phyloP scores from a whole-genome alignment of 1,140 invertebrate genomes.

The Eriocheir sinensis region DNA sequence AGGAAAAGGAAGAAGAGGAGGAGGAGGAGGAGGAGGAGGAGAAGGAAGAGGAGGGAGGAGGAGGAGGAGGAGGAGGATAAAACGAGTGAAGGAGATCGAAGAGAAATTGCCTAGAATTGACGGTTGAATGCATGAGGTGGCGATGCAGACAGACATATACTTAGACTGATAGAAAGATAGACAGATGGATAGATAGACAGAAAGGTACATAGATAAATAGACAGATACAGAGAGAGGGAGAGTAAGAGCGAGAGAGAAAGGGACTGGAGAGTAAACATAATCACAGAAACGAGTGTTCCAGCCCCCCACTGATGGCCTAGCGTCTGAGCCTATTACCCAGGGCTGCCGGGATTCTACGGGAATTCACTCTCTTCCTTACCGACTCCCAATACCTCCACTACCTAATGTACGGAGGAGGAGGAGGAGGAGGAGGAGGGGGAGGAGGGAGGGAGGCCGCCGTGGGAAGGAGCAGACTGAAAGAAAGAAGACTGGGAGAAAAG shows the following conservation, averaged over 20 bases:
- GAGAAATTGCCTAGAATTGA: not conserved
- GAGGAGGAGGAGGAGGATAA: not conserved
- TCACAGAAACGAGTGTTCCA: constrained; percentile 50
- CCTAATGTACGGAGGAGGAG: constrained; percentile 34
- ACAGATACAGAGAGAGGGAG: not conserved
- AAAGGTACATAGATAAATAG: not conserved
- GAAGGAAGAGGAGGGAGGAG: not conserved
- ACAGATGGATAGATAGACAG: not conserved
- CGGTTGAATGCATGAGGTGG: not conserved
- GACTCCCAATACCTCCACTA: constrained; percentile 50
- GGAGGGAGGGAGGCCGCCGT: not conserved
- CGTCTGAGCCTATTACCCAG: constrained; percentile 45
- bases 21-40: not conserved
- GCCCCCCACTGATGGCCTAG: constrained; percentile 32
- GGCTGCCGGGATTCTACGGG: constrained; percentile 46
- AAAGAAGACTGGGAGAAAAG: not conserved
- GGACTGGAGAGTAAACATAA: constrained; percentile 32
- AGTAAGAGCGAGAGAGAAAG: not conserved
- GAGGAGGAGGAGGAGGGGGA: constrained; percentile 24
- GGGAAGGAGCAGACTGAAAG: constrained; percentile 29
- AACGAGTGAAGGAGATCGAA: not conserved
- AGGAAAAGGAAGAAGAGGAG: not conserved
- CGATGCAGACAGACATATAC: too few species aligned
- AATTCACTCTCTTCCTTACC: constrained; percentile 54
- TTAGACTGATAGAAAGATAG: not conserved